Evolutionary conservation across 2,113 vertebrate species (phyloP), one percentile per base, ranked within the genome.

Genomic region (Hystrix cristata): DNA sequence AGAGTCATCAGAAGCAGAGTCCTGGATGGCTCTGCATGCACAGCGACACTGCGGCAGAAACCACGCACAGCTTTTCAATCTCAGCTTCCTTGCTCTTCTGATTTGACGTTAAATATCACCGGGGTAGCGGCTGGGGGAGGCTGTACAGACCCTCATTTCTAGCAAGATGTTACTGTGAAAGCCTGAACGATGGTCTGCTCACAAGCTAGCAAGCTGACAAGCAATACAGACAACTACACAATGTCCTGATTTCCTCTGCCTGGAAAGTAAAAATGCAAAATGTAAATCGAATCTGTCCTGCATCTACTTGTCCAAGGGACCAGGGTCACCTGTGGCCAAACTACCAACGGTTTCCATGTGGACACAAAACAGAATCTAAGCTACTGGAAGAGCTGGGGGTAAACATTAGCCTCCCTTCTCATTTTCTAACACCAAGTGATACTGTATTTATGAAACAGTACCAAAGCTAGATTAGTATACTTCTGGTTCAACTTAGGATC

Each of bases 401-500:
- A 88, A 92, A 82, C 64, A 10, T 43, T 29, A 64, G 79, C 34
- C 29, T n/a, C 23, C 78, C 76, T 53, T 23, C 12, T 81, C 51
- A 19, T 48, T 91, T 67, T 51, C 60, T 93, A 91, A 60, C 57
- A 87, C 59, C 57, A 87, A 51, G 59, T 64, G 59, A 62, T 38
- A 38, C 25, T 79, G 23, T 25, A 62, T 29, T 76, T 23, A 90
- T 34, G 29, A 95, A 87, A 85, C 1, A 86, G 27, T 15, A 69
- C 18, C 53, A 76, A 86, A 96, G 69, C 80, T 34, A 19, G 18
- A 72, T 43, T 55, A 78, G 51, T 23, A 91, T 43, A 53, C 0
- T 15, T 23, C 71, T 76, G 87, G 84, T 74, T 80, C 64, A 83
- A 94, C 46, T 97, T 95, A 81, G 90, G 95, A 96, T 64, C 88